Evolutionary conservation across 2,888 invertebrate genomes (phyloP).

Genomic region (Scelioninae gen. 1): DNA sequence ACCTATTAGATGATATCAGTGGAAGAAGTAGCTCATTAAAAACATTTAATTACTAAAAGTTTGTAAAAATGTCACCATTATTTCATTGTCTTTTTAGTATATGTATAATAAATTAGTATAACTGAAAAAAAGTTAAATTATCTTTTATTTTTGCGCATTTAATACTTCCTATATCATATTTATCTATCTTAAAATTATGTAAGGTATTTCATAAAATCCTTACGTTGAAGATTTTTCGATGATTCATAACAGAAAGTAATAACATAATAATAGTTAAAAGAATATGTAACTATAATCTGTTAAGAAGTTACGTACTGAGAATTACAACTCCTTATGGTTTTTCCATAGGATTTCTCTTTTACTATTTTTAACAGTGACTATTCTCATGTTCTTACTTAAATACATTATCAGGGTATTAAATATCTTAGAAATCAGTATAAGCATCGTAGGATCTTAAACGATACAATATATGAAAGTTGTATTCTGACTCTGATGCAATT

Average conservation of each 20-base stretch:
- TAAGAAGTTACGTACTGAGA: constrained; percentile 4
- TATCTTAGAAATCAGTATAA: constrained; percentile 22
- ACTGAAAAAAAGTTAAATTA: neutral
- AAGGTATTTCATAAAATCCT: neutral
- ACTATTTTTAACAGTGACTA: constrained; percentile 11
- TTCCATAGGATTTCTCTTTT: constrained; percentile 19
- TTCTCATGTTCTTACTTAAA: constrained; percentile 13
- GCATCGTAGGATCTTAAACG: constrained; percentile 7
- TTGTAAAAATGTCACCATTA: too few species aligned
- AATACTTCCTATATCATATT: too few species aligned
- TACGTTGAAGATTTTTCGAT: constrained; percentile 11
- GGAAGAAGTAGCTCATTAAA: too few species aligned
- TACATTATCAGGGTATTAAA: constrained; percentile 22
- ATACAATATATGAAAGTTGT: constrained; percentile 33
- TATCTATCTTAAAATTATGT: too few species aligned
- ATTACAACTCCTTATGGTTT: constrained; percentile 7
- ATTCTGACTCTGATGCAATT: constrained; percentile 34
- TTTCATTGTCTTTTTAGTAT: too few species aligned
- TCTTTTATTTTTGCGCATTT: neutral
- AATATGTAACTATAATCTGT: neutral
- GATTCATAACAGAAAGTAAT: constrained; percentile 25
- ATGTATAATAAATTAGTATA: too few species aligned
- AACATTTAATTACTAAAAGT: too few species aligned
- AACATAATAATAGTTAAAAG: constrained; percentile 7
- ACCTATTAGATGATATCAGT: too few species aligned